Evolutionary conservation across 2,888 invertebrate species (phyloP).

Genomic region (Molanna angustata): DNA sequence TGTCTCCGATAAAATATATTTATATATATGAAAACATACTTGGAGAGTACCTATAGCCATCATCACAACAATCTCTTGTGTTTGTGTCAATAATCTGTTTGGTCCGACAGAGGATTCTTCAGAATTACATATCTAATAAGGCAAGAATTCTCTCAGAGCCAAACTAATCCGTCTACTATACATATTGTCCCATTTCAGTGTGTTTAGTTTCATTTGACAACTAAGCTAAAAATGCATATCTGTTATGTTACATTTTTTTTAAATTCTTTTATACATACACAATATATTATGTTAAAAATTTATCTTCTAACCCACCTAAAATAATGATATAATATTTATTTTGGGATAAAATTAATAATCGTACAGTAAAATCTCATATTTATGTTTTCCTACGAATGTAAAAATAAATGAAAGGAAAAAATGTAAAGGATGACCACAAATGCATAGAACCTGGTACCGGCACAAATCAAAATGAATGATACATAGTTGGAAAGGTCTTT

Average conservation of each 20-base stretch:
- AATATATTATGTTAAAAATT: too few species aligned
- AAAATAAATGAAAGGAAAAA: too few species aligned
- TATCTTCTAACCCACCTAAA: too few species aligned
- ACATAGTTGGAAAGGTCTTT: too few species aligned
- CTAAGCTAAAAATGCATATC: conserved; percentile 31
- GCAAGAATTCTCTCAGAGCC: conserved; percentile 28
- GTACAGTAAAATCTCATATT: conserved; percentile 17
- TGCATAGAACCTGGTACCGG: too few species aligned
- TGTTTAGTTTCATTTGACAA: conserved; percentile 19
- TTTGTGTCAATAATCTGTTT: too few species aligned
- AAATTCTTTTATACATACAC: too few species aligned
- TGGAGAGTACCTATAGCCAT: not conserved
- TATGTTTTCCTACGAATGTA: too few species aligned
- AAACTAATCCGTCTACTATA: conserved; percentile 16
- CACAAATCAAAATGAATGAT: too few species aligned
- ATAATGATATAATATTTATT: conserved; percentile 26
- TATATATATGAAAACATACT: not conserved
- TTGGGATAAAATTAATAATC: conserved; percentile 29
- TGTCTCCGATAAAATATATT: not conserved
- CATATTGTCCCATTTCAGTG: conserved; percentile 21
- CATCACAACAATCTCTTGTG: too few species aligned
- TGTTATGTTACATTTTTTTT: conserved; percentile 22
- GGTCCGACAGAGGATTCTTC: too few species aligned
- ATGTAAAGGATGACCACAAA: too few species aligned
- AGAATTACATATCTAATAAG: conserved; percentile 31